Evolutionary conservation across 2,797 vertebrate genomes (phyloP).

Genomic region (Cuculus canorus): DNA sequence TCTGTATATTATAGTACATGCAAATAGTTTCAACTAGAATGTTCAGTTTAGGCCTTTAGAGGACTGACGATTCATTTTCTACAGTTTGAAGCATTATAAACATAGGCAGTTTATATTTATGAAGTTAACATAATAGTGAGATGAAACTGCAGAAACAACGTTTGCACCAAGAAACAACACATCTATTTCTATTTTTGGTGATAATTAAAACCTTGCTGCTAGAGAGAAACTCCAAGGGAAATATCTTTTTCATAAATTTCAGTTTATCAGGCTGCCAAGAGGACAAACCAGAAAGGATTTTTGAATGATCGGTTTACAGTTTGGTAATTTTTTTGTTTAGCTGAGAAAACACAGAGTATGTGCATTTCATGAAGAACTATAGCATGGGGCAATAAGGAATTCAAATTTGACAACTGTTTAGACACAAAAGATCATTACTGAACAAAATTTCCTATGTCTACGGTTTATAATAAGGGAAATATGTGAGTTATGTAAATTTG

Average conservation of each 20-base stretch:
- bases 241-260: background rate
- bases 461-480: background rate
- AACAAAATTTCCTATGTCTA: background rate
- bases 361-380: background rate
- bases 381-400: background rate
- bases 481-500: rapidly evolving
- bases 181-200: background rate
- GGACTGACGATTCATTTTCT: background rate
- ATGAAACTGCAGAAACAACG: background rate
- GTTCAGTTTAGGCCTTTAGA: background rate
- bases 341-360: background rate
- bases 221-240: background rate
- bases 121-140: background rate
- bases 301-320: background rate
- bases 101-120: background rate
- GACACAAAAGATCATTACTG: background rate
- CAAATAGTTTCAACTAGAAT: background rate
- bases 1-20: background rate
- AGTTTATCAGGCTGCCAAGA: background rate
- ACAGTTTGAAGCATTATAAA: background rate
- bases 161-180: background rate
- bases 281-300: background rate
- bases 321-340: background rate
- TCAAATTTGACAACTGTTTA: background rate
- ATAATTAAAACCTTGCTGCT: background rate